Conservation (phyloP, 2,888 invertebrate genomes). For the Nephrotoma appendiculata region DNA sequence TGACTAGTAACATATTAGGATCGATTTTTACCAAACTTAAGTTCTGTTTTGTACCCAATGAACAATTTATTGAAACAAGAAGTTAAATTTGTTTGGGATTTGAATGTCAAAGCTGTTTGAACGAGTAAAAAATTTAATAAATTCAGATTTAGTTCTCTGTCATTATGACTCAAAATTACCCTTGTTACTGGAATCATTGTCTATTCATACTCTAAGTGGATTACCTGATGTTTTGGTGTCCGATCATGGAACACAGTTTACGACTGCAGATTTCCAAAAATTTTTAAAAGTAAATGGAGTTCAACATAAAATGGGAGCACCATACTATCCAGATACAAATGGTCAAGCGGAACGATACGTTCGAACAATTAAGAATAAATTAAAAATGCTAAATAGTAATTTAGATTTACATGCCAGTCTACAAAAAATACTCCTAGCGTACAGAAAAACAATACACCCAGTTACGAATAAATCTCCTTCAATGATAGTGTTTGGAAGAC, state of each 20-base stretch:
- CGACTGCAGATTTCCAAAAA: too few relatives aligned
- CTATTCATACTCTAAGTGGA: neutral
- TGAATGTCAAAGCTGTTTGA: too few relatives aligned
- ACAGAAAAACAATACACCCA: neutral
- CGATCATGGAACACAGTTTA: accelerated
- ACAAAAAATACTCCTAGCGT: neutral
- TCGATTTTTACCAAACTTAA: too few relatives aligned
- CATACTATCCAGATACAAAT: neutral
- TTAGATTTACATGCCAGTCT: neutral
- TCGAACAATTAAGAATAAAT: neutral
- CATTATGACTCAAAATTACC: too few relatives aligned
- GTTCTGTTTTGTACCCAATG: too few relatives aligned
- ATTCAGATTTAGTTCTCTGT: too few relatives aligned
- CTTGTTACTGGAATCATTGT: too few relatives aligned
- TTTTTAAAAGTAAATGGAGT: neutral
- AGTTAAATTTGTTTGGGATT: too few relatives aligned
- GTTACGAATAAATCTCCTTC: neutral
- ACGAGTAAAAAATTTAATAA: too few relatives aligned
- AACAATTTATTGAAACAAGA: too few relatives aligned
- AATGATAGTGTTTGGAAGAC: neutral
- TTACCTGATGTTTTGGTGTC: neutral
- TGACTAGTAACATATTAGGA: too few relatives aligned
- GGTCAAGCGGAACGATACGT: neutral
- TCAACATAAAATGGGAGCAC: neutral
- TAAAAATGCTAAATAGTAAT: neutral